Conservation (phyloP, 2,113 vertebrate genomes). For the Sander vitreus region DNA sequence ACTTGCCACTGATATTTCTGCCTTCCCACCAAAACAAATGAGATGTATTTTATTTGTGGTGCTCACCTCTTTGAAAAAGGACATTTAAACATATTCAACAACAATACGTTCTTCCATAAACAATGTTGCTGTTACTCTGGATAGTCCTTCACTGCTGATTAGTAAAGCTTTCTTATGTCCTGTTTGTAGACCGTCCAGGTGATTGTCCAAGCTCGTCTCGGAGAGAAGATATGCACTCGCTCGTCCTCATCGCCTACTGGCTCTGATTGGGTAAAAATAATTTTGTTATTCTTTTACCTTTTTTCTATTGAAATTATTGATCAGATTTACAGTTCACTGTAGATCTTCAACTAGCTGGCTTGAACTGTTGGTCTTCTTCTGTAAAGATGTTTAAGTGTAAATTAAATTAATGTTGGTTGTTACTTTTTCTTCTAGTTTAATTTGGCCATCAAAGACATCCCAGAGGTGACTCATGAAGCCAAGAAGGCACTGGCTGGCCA, state of each 20-base stretch:
- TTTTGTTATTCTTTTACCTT: not conserved
- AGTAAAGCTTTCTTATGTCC: not conserved
- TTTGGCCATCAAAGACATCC: slow-evolving; percentile 98
- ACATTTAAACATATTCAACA: not conserved
- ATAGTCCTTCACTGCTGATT: not conserved
- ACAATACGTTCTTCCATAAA: not conserved
- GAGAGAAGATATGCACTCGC: slow-evolving; percentile 96
- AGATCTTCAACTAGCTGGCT: not conserved
- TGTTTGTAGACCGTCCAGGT: slow-evolving; percentile 93
- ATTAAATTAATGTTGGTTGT: not conserved
- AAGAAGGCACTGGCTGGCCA: slow-evolving; percentile 97
- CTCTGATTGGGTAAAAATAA: slow-evolving; percentile 94
- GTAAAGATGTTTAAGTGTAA: not conserved
- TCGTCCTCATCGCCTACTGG: slow-evolving; percentile 98
- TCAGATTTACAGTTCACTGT: not conserved
- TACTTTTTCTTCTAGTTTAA: slow-evolving; percentile 88
- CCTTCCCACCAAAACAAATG: no score
- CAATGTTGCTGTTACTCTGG: not conserved
- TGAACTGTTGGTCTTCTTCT: not conserved
- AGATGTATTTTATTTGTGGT: no score
- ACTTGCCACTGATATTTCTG: no score
- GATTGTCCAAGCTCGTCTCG: slow-evolving; percentile 97
- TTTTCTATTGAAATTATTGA: not conserved
- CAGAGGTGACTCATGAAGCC: slow-evolving; percentile 99
- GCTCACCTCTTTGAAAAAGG: no score